These are phyloP conservation scores for Steromphala cineraria DNA, from an alignment of 2,888 invertebrate genomes.

Conservation along the genomic window DNA sequence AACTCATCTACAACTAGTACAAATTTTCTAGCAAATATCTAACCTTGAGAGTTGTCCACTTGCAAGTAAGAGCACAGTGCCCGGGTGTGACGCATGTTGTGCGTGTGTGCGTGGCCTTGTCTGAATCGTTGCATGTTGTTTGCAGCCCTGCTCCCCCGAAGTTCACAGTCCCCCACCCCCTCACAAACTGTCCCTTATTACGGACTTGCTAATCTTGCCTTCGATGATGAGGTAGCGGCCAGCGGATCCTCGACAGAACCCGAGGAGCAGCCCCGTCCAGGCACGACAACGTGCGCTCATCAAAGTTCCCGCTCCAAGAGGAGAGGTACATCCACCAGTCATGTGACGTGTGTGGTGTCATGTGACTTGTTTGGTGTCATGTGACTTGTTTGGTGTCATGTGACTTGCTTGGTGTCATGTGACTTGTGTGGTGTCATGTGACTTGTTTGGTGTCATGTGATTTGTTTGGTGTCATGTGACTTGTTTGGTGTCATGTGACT, in stretches of 20 bases:
- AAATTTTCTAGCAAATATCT: too few relatives aligned
- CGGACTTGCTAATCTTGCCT: conserved; percentile 32
- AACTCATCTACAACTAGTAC: too few relatives aligned
- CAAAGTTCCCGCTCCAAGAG: neutral
- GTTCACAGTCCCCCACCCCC: neutral
- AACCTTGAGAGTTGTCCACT: neutral
- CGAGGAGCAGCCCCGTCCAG: neutral
- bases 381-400: neutral
- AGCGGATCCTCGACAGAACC: neutral
- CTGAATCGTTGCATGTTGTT: conserved; percentile 17
- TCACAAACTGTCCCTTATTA: conserved; percentile 23
- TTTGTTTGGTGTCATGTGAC: neutral
- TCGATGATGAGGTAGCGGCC: conserved; percentile 33
- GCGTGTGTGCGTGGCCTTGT: neutral
- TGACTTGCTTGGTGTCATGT: neutral
- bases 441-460: neutral
- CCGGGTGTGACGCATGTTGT: neutral
- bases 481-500: neutral
- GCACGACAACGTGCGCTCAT: conserved; percentile 14
- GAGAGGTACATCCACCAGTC: conserved; percentile 15
- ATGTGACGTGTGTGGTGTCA: neutral
- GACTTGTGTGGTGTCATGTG: neutral
- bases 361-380: neutral
- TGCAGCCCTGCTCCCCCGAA: neutral
- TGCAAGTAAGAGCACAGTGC: neutral